Percentiles rank a stretch among this genome's conserved stretches.
Evolutionary conservation across 2,888 invertebrate genomes (phyloP).

Genomic region (Griposia aprilina): DNA sequence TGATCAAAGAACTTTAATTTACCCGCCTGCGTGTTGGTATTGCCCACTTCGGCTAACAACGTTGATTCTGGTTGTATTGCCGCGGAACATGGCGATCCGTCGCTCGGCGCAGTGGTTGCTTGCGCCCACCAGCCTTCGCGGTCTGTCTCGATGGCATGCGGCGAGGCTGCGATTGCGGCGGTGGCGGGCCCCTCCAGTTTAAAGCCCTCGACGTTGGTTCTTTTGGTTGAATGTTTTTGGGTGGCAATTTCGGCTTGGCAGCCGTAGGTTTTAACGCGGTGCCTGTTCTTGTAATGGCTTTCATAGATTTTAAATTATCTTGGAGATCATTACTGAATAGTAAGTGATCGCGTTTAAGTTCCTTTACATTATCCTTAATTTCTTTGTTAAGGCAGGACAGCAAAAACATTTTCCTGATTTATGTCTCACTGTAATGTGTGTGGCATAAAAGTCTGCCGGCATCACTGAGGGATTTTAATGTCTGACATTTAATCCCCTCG

Average conservation of each 20-base stretch:
- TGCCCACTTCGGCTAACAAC: slow-evolving; percentile 4
- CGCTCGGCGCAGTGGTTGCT: slow-evolving; percentile 3
- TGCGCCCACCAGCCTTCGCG: slow-evolving; percentile 24
- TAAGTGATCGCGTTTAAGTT: slow-evolving; percentile 9
- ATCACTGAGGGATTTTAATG: too few species aligned
- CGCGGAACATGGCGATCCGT: slow-evolving; percentile 6
- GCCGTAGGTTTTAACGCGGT: too few species aligned
- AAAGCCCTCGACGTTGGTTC: too few species aligned
- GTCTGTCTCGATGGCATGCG: slow-evolving; percentile 10
- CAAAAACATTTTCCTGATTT: slow-evolving; percentile 16
- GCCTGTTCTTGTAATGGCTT: too few species aligned
- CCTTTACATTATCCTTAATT: slow-evolving; percentile 26
- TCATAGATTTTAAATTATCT: too few species aligned
- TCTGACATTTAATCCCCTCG: too few species aligned
- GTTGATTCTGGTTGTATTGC: not conserved
- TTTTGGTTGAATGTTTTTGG: too few species aligned
- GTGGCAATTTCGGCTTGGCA: too few species aligned
- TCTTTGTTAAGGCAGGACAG: slow-evolving; percentile 15
- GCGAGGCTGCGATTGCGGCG: too few species aligned
- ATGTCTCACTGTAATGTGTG: slow-evolving; percentile 19
- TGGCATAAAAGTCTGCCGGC: too few species aligned
- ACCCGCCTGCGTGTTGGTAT: slow-evolving; percentile 13
- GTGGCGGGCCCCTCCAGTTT: too few species aligned
- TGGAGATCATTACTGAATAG: slow-evolving; percentile 12
- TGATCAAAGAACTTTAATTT: slow-evolving; percentile 9